Evolutionary conservation across 1,140 invertebrate genomes (phyloP), one percentile per base, ranked within the genome.

Genomic region (Drosophila rufa): DNA sequence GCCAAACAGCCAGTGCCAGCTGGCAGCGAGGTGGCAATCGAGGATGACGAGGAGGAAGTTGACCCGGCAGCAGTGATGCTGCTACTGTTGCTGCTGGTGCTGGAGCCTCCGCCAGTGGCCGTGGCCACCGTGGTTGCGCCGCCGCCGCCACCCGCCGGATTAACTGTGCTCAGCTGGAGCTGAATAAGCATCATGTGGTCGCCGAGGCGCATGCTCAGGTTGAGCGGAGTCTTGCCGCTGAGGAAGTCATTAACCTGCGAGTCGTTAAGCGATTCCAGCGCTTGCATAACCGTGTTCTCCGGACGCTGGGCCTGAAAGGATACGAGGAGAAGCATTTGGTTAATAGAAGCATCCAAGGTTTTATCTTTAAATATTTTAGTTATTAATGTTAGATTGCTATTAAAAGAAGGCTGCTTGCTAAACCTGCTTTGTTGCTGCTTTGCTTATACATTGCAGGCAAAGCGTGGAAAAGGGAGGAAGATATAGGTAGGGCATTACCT

Each of bases 111-210:
- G 11, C 33, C 58, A 4, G 53, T n/a, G 30, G 67, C 47, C 0
- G 60, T 36, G 14, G 75, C 43, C 22, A 65, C 67, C 0, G 77
- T 22, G 19, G 60, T 22, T 36, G 33, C 11, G 51, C 50, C 58
- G 36, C 75, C 75, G 51, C 33, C 59, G 64, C 69, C 80, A 47
- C 47, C 77, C 2, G 92, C 75, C 19, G 94, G 93, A 84, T 94
- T 94, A 4, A 98, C 95, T 14, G 97, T 98, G 48, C 97, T 98
- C 57, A 99, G 93, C 92, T 99, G 98, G 43, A 99, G 94, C 93
- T 99, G 98, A 64, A 99, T 98, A 61, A 99, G 95, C 98, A 99
- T 98, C 97, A 99, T 98, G 93, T 99, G 98, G 92, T 99, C 98
- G 25, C 98, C 98, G 14, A 99, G 94, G 66, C 97, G 95, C 97